Evolutionary conservation across 2,888 invertebrate genomes (phyloP), one percentile per base, ranked within the genome.

Genomic region (Tipula helvola): DNA sequence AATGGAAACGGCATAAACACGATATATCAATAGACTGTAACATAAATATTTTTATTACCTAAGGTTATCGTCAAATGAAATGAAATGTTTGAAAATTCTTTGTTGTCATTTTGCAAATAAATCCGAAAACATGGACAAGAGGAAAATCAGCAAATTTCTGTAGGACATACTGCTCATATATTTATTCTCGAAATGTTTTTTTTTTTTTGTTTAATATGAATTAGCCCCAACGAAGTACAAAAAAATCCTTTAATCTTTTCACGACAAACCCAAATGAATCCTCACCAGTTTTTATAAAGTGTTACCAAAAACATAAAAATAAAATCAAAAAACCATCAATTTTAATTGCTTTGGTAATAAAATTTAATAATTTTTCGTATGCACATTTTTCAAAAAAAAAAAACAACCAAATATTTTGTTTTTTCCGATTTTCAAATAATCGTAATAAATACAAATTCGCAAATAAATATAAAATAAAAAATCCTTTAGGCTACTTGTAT

Each of bases 401-500:
- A 28, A 28, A 28, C 1, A 28, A 28, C 28, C 1, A 28, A 71
- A 28, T 71, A 71, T 71, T 71, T 39, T 39, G 5, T 7, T 1
- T 39, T 39, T 39, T 71, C 28, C 71, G 71, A 71, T 71, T 71
- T 71, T 28, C 28, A 13, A 57, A 57, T 71, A 71, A 71, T 71
- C 71, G 71, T 28, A 71, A 28, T 71, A 71, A 71, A 71, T 71
- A 52, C 52, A 52, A 52, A 52, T 52, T 52, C 52, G 16, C 52
- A 8, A 52, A 52, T 52, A 52, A 52, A 52, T 52, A 52, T 71
- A 71, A 71, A 71, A 28, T 10, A 71, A 71, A 16, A 71, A 28
- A 71, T 71, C 71, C 71, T 71, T 71, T 71, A 71, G 71, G 71
- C 71, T 71, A 71, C 71, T 71, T 71, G 71, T 71, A 71, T 71